phyloP scores from a whole-genome alignment of 2,113 vertebrate genomes.

The Loxodonta africana region DNA sequence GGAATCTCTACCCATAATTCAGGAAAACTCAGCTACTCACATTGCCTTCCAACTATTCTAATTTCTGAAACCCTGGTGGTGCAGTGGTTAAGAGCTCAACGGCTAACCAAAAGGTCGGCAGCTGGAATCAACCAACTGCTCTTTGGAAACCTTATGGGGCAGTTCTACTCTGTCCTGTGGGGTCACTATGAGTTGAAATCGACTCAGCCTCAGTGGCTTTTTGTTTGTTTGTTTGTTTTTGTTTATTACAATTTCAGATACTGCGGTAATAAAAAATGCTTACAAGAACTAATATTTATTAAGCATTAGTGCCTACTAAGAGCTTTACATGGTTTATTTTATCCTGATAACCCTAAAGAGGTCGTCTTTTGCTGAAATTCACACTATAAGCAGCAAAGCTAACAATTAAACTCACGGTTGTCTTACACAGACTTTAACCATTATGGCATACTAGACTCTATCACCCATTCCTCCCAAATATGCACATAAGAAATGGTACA shows the following conservation, averaged over 20 bases:
- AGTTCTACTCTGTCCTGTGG: too few species aligned
- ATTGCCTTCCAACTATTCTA: too few species aligned
- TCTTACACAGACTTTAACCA: neutral
- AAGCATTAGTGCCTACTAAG: neutral
- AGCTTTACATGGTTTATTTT: neutral
- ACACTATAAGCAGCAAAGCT: neutral
- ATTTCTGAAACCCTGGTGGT: too few species aligned
- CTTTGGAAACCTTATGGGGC: too few species aligned
- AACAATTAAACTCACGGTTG: neutral
- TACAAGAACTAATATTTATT: neutral
- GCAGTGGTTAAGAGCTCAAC: too few species aligned
- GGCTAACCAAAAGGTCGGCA: too few species aligned
- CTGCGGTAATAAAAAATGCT: neutral
- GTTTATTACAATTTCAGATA: neutral
- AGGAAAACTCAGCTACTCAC: too few species aligned
- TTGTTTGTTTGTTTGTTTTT: too few species aligned
- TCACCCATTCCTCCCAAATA: neutral
- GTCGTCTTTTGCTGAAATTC: neutral
- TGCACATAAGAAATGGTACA: neutral
- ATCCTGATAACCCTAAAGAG: neutral
- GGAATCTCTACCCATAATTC: too few species aligned
- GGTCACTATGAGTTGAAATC: too few species aligned
- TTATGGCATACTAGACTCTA: neutral
- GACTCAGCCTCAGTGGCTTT: too few species aligned
- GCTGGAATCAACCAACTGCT: too few species aligned